Conservation (phyloP, 2,797 vertebrate species). For the Enteromius radiatus region DNA sequence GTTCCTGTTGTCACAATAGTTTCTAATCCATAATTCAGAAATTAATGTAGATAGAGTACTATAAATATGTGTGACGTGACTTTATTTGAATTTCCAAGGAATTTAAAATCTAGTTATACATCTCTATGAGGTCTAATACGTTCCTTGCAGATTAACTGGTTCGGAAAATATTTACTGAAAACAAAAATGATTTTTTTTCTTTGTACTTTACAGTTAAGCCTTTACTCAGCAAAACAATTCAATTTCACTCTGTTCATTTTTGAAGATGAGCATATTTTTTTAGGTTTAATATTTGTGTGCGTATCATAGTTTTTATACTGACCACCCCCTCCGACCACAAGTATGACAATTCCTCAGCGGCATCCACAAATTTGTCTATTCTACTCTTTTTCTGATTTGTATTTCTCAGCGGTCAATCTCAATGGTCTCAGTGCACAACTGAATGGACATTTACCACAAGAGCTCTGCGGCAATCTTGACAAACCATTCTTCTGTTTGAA, state of each 20-base stretch:
- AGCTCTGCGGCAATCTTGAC: slow-evolving; percentile 44
- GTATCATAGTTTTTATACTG: slow-evolving; percentile 55
- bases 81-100: not conserved
- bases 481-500: slow-evolving; percentile 54
- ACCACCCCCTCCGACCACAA: slow-evolving; percentile 65
- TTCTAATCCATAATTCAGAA: not conserved
- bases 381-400: slow-evolving; percentile 42
- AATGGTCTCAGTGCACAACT: slow-evolving; percentile 48
- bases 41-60: not conserved
- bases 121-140: not conserved
- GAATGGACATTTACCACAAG: slow-evolving; percentile 56
- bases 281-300: slow-evolving; percentile 64
- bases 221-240: not conserved
- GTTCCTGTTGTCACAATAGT: not conserved
- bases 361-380: slow-evolving; percentile 57
- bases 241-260: not conserved
- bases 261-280: slow-evolving; percentile 6
- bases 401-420: slow-evolving; percentile 41
- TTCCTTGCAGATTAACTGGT: slow-evolving; percentile 7
- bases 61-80: not conserved
- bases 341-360: slow-evolving; percentile 67
- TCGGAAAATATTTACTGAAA: slow-evolving; percentile 1
- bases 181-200: not conserved
- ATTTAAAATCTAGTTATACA: slow-evolving; percentile 11
- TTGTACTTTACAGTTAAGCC: not conserved